These are phyloP conservation scores for Pammene fasciana DNA, from an alignment of 2,888 invertebrate genomes.

Conservation along the genomic window DNA sequence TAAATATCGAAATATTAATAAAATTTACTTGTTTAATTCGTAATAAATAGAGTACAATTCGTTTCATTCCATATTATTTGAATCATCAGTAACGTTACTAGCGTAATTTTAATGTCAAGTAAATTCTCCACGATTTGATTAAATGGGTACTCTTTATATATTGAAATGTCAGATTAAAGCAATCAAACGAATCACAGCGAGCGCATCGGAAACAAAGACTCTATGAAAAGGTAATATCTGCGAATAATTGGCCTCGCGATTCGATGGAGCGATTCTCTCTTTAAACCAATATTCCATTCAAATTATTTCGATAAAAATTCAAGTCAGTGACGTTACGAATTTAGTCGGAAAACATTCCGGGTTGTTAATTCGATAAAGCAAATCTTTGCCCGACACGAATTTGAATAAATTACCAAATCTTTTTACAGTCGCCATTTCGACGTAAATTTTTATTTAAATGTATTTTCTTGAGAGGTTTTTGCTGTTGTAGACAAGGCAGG, in stretches of 20 bases:
- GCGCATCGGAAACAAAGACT: slow-evolving; percentile 23
- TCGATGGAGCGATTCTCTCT: slow-evolving; percentile 6
- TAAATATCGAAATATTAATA: too few species aligned
- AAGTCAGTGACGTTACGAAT: slow-evolving; percentile 17
- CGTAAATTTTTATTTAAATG: slow-evolving; percentile 19
- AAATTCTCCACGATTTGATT: too few species aligned
- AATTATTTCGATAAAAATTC: slow-evolving; percentile 29
- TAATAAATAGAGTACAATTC: not conserved
- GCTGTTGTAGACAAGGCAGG: slow-evolving; percentile 17
- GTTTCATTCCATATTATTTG: not conserved
- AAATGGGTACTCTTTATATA: slow-evolving; percentile 1
- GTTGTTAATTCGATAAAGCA: slow-evolving; percentile 27
- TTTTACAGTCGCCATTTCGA: slow-evolving; percentile 1
- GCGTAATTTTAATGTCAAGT: not conserved
- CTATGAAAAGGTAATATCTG: slow-evolving; percentile 14
- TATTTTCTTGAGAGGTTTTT: slow-evolving; percentile 12
- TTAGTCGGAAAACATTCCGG: slow-evolving; percentile 23
- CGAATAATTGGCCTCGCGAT: slow-evolving; percentile 29
- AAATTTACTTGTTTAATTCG: too few species aligned
- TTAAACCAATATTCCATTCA: slow-evolving; percentile 24
- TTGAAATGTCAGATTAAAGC: slow-evolving; percentile 20
- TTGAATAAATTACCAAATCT: slow-evolving; percentile 27
- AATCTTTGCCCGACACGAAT: slow-evolving; percentile 18
- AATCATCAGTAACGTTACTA: not conserved
- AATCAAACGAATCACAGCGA: slow-evolving; percentile 26